Evolutionary conservation across 2,113 vertebrate genomes (phyloP), one percentile per base, ranked within the genome.

Genomic region (Terrapene triunguis): DNA sequence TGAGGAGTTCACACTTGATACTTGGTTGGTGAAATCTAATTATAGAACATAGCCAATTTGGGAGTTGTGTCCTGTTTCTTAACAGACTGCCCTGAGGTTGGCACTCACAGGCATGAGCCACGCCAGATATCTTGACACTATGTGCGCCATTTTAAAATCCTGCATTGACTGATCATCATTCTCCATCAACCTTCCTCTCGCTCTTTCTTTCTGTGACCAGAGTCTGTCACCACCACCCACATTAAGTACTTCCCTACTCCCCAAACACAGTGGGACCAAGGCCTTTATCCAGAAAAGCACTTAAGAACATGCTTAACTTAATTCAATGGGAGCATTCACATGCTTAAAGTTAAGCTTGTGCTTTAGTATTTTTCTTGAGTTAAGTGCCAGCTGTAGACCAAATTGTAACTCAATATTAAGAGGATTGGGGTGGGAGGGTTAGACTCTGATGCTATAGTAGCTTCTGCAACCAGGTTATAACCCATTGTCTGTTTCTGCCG

Each of bases 211-310:
- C 27, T 0, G 0, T 12, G 35, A 38, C 12, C 59, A 89, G 82
- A 80, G 0, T 42, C 79, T 79, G 74, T 42, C 44, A 80, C 80
- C 79, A 80, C 80, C 87, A 50, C 14, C 21, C 21, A 24, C 29
- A 4, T 59, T 74, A 82, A 14, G 21, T 19, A 62, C 32, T 35
- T 1, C 0, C 0, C 0, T 85, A 14, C 22, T 27, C 80, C 51
- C 0, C 0, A 80, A 95, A 35, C 3, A 3, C 55, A 85, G 51
- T 5, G 65, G 42, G 48, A 62, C 62, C 27, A 91, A 65, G 62
- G 10, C 3, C 1, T 19, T 59, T 38, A 85, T 38, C 35, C 84
- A 74, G 79, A 13, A 44, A 25, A 47, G 42, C 74, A 25, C 44
- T 44, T 78, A 27, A 44, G 44, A 44, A 29, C 24, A 78, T 27